Evolutionary conservation across 2,113 vertebrate genomes (phyloP).

Genomic region (Antechinus stuartii): DNA sequence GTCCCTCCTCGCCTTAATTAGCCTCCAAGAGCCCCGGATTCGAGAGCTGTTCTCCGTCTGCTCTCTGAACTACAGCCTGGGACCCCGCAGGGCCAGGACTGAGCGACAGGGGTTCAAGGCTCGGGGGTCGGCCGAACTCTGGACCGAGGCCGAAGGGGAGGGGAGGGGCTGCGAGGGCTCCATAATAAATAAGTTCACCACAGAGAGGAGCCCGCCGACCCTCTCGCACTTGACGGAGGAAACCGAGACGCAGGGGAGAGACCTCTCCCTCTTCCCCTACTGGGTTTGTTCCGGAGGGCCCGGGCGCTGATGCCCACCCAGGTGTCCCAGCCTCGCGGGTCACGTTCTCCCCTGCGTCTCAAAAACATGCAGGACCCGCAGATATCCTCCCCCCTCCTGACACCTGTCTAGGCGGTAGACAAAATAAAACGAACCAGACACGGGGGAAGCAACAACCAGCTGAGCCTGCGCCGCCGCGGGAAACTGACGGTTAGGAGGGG

Average conservation of each 20-base stretch:
- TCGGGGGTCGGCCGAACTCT: too few relatives aligned
- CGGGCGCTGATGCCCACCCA: neutral
- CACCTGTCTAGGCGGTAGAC: neutral
- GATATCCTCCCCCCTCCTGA: neutral
- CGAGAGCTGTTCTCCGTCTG: too few relatives aligned
- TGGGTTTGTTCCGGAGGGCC: neutral
- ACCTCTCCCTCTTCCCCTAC: neutral
- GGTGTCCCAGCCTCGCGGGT: neutral
- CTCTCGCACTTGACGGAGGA: neutral
- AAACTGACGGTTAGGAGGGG: neutral
- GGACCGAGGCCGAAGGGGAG: neutral
- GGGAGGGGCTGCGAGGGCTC: neutral
- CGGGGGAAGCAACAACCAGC: accelerated
- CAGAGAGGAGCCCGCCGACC: neutral
- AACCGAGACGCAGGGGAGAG: too few relatives aligned
- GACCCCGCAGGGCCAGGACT: neutral
- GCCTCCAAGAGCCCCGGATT: neutral
- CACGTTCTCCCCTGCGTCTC: neutral
- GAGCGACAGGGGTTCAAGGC: too few relatives aligned
- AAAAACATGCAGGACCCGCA: neutral
- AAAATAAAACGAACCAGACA: neutral
- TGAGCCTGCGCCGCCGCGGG: neutral
- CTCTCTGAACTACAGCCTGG: neutral
- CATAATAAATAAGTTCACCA: neutral
- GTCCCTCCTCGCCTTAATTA: neutral